Evolutionary conservation across 2,797 vertebrate species (phyloP), one percentile per base, ranked within the genome.

Genomic region (Epinephelus coioides): DNA sequence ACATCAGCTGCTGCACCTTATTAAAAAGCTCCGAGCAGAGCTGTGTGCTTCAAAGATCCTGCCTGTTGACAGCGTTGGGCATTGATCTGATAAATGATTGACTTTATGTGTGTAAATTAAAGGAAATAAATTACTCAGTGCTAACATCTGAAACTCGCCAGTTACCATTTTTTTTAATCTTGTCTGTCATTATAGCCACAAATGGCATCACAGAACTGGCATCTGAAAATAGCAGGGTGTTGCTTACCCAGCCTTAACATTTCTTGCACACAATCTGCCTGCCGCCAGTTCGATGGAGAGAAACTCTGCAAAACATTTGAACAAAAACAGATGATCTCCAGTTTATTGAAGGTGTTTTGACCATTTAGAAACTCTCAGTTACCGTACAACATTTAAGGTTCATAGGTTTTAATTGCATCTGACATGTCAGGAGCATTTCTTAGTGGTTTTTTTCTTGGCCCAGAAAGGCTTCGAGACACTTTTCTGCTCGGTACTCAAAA

Each of bases 381-480:
- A 27, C 61, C 46, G 54, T 2, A 54, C 3, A 13, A 19, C 66
- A 54, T 40, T 79, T 50, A 25, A 34, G 18, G 10, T 67, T 68
- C 30, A 19, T 27, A 9, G 15, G 2, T 67, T 69, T 61, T 56
- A 64, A 72, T 77, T 51, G 69, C 38, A 43, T 53, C 13, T 60
- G 43, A 2, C 49, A 13, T 59, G 7, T 23, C 38, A 60, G 74
- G 40, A 61, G 25, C 38, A 46, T 73, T 40, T 47, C n/a, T 46
- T 49, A 3, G n/a, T 47, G 5, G 1, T 6, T 14, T 51, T 62
- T 15, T 65, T 59, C 50, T 67, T 34, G 49, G 34, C 73, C 44
- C 60, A 59, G 14, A 50, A 44, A 30, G 9, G 1, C 60, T 66
- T 63, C 59, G 82, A 54, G 57, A 51, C 77, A 64, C 7, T 87